Conservation (phyloP, 1,140 invertebrate genomes). For the Drosophila carrolli region DNA sequence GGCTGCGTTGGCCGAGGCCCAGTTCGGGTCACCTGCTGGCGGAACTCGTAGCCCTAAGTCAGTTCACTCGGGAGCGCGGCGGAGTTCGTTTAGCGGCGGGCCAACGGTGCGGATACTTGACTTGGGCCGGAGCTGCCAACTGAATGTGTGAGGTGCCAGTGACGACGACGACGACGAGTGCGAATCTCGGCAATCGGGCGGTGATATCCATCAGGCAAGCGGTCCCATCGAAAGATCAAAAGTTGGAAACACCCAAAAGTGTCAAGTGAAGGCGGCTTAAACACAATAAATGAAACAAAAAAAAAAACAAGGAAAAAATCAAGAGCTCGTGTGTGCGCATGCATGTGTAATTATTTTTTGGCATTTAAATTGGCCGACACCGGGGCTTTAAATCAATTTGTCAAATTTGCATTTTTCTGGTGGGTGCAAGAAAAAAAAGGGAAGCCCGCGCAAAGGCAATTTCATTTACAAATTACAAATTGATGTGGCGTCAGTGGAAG, state of each 20-base stretch:
- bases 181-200: slow-evolving; percentile 21
- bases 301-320: slow-evolving; percentile 8
- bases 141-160: slow-evolving; percentile 42
- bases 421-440: slow-evolving; percentile 26
- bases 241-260: slow-evolving; percentile 36
- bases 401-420: slow-evolving; percentile 74
- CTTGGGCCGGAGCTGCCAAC: slow-evolving; percentile 54
- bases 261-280: slow-evolving; percentile 25
- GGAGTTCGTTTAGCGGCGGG: slow-evolving; percentile 75
- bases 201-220: slow-evolving; percentile 21
- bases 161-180: slow-evolving; percentile 6
- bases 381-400: slow-evolving; percentile 77
- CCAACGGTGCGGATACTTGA: slow-evolving; percentile 52
- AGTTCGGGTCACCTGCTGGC: slow-evolving; percentile 43
- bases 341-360: slow-evolving; percentile 77
- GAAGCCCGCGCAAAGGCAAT: slow-evolving; percentile 56
- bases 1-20: slow-evolving; percentile 35
- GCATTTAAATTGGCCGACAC: slow-evolving; percentile 71
- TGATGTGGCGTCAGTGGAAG: slow-evolving; percentile 55
- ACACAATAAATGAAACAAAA: background rate
- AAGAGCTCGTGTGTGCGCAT: slow-evolving; percentile 17
- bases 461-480: slow-evolving; percentile 81
- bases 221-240: slow-evolving; percentile 26
- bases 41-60: slow-evolving; percentile 49
- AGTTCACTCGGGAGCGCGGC: slow-evolving; percentile 83